phyloP scores from a whole-genome alignment of 2,888 invertebrate genomes.

The Malthinus seriepunctatus region DNA sequence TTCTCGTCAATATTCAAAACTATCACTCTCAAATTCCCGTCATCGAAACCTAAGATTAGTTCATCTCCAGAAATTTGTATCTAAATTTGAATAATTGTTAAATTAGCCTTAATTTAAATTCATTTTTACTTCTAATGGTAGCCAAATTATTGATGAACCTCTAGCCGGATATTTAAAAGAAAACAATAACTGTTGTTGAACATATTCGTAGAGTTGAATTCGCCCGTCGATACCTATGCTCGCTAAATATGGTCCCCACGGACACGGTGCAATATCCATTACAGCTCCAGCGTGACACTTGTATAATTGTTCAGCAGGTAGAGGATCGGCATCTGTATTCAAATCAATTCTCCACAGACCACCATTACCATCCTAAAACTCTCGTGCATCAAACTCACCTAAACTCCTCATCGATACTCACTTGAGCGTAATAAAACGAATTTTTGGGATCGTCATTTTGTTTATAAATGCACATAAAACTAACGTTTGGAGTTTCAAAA shows the following conservation, averaged over 20 bases:
- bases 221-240: constrained; percentile 76
- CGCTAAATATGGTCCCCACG: constrained; percentile 70
- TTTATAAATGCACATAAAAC: constrained; percentile 61
- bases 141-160: constrained; percentile 69
- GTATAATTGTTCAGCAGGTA: constrained; percentile 58
- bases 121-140: constrained; percentile 64
- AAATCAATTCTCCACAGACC: constrained; percentile 78
- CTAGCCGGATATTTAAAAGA: constrained; percentile 63
- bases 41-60: constrained; percentile 69
- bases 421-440: constrained; percentile 75
- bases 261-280: constrained; percentile 68
- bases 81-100: constrained; percentile 47
- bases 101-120: neutral
- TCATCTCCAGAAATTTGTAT: constrained; percentile 67
- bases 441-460: constrained; percentile 50
- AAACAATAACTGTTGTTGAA: constrained; percentile 61
- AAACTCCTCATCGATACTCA: constrained; percentile 44
- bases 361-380: constrained; percentile 77
- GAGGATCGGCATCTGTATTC: constrained; percentile 57
- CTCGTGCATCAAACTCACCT: neutral
- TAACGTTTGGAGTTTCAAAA: constrained; percentile 60
- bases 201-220: constrained; percentile 73
- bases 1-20: constrained; percentile 29
- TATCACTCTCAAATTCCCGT: constrained; percentile 69
- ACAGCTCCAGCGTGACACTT: constrained; percentile 79